Conservation (phyloP, 2,113 vertebrate genomes). For the Maccullochella peelii region DNA sequence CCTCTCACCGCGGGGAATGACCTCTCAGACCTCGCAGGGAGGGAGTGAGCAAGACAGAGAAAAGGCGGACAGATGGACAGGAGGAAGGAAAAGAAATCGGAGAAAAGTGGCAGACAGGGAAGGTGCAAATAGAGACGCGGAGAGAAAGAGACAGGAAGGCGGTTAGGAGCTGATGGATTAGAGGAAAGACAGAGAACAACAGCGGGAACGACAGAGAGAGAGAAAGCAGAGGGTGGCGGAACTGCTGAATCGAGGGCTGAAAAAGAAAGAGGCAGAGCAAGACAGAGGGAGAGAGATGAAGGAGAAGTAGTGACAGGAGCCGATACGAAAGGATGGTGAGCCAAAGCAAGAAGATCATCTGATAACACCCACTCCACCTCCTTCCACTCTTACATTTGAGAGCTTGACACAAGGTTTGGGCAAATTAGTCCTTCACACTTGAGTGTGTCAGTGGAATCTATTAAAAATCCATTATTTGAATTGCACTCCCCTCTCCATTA, state of each 20-base stretch:
- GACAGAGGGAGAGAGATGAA: constrained; percentile 16
- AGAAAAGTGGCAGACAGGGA: constrained; percentile 41
- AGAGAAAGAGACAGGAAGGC: constrained; percentile 38
- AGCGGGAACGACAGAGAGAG: constrained; percentile 12
- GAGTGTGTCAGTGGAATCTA: constrained; percentile 77
- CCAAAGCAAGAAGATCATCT: constrained; percentile 47
- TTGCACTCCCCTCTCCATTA: constrained; percentile 71
- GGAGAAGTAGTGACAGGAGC: constrained; percentile 33
- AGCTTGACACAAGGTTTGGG: constrained; percentile 63
- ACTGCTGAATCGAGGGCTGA: constrained; percentile 40
- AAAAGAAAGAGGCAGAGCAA: constrained; percentile 8
- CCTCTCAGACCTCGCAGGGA: constrained; percentile 43
- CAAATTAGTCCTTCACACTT: constrained; percentile 77
- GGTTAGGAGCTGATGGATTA: constrained; percentile 57
- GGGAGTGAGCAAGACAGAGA: constrained; percentile 32
- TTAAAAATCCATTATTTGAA: constrained; percentile 84
- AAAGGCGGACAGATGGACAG: constrained; percentile 49
- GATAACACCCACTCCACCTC: constrained; percentile 54
- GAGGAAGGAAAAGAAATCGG: constrained; percentile 47
- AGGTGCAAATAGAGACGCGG: constrained; percentile 59
- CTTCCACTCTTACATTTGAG: constrained; percentile 53
- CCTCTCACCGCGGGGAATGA: constrained; percentile 50
- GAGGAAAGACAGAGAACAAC: constrained; percentile 50
- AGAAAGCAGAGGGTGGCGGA: constrained; percentile 33
- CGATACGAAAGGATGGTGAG: constrained; percentile 48